Evolutionary conservation across 2,888 invertebrate genomes (phyloP).

Genomic region (Cephalotes varians): DNA sequence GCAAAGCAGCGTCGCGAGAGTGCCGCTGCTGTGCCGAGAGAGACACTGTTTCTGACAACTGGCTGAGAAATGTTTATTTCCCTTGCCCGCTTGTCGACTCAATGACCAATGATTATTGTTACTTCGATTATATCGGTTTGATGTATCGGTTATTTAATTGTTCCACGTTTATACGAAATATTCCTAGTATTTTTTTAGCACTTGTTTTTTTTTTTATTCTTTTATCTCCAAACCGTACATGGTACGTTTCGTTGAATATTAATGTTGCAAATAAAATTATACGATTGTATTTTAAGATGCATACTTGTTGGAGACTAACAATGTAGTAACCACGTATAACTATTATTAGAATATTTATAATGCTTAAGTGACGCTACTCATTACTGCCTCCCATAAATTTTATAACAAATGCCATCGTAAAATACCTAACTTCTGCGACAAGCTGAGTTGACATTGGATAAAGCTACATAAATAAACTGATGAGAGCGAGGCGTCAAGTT

Average conservation of each 20-base stretch:
- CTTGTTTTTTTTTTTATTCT: too few species aligned
- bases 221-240: neutral
- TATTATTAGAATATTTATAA: conserved; percentile 22
- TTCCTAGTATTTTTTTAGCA: too few species aligned
- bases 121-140: neutral
- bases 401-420: neutral
- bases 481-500: neutral
- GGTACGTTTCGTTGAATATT: neutral
- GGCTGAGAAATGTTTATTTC: conserved; percentile 64
- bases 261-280: neutral
- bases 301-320: neutral
- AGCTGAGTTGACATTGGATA: neutral
- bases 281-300: neutral
- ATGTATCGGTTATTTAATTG: neutral
- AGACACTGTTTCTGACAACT: conserved; percentile 56
- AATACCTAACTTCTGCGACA: conserved; percentile 23
- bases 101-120: conserved; percentile 46
- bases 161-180: neutral
- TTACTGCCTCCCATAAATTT: neutral
- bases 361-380: neutral
- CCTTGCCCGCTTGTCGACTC: conserved; percentile 58
- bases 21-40: conserved; percentile 31
- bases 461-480: neutral
- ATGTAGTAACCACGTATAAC: neutral
- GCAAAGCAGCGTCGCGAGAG: conserved; percentile 60